Percentiles rank a stretch among this genome's conserved stretches.
Conservation (phyloP, 2,113 vertebrate species). For the Ciconia boyciana region DNA sequence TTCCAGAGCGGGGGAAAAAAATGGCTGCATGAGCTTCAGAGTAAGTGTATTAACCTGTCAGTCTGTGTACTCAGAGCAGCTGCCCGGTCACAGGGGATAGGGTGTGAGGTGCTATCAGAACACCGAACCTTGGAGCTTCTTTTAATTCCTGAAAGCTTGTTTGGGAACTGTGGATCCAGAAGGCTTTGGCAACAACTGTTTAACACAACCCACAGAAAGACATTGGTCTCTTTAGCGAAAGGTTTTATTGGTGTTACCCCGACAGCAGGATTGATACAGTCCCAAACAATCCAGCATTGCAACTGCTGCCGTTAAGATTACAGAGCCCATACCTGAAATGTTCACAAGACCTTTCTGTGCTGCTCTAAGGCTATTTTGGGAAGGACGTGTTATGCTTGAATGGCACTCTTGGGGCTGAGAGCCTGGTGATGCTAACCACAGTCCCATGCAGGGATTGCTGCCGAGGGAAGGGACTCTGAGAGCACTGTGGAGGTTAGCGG, state of each 20-base stretch:
- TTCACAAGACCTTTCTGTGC: not conserved
- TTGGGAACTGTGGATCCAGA: not conserved
- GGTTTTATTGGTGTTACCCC: slow-evolving; percentile 29
- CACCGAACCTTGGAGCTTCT: not conserved
- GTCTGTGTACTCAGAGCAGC: not conserved
- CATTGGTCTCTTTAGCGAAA: not conserved
- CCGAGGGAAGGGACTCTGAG: fast-evolving
- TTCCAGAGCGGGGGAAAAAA: not conserved
- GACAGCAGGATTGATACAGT: not conserved
- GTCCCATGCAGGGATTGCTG: not conserved
- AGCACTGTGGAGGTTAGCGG: not conserved
- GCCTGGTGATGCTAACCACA: not conserved
- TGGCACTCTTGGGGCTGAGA: not conserved
- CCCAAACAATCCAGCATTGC: not conserved
- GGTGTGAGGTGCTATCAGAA: not conserved
- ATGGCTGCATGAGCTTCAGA: not conserved
- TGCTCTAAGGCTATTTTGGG: not conserved
- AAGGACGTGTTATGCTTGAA: fast-evolving
- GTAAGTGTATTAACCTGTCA: not conserved
- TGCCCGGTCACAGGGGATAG: not conserved
- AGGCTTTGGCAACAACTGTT: not conserved
- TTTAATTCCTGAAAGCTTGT: not conserved
- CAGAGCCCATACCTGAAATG: not conserved
- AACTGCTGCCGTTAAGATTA: not conserved
- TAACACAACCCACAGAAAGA: not conserved